Evolutionary conservation across 37 sponge, comb jelly and placozoan species (phyloP), one percentile per base, ranked within the genome.

Genomic region (Axinella damicornis): DNA sequence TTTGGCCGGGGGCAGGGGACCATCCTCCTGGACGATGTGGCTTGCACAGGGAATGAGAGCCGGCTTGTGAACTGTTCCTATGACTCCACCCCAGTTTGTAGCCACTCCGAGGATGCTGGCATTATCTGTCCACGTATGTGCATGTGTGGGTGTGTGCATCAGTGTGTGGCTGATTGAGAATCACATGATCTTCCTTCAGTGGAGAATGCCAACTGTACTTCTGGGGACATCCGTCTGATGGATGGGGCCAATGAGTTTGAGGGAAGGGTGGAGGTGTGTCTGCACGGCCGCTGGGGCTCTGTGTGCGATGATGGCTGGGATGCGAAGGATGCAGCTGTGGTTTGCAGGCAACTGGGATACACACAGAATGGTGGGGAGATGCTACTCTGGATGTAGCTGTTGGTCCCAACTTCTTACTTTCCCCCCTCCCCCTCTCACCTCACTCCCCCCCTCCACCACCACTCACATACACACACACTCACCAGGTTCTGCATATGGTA

Each of bases 91-190:
- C 70, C 57, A 9, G 0, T 2, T 54, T 80, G 70, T n/a, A 22
- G 0, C 21, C 81, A 80, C 38, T 0, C 0, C 20, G 70, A 57
- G n/a, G 81, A 80, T 55, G 81, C 81, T 34, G 81, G 81, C 14
- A 70, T 80, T 57, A 69, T 80, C 55, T 80, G 81, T 69, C 35
- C 57, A 33, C 37, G 73, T 72, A 41, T 34, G 73, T 37, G 37
- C 14, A n/a, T 46, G 46, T 46, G 46, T 46, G 46, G 46, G 46
- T 46, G 46, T 4, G 46, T 46, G 46, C 46, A 46, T 9, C 4
- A 12, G 46, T 46, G 9, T 46, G 46, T 46, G 46, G 4, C 9
- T 46, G 46, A 46, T 4, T 46, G 46, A 46, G 46, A 9, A 46
- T 46, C 46, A n/a, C n/a, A n/a, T n/a, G n/a, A n/a, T 46, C 46